phyloP scores from a whole-genome alignment of 2,888 invertebrate genomes.

The Eurytoma adleriae region DNA sequence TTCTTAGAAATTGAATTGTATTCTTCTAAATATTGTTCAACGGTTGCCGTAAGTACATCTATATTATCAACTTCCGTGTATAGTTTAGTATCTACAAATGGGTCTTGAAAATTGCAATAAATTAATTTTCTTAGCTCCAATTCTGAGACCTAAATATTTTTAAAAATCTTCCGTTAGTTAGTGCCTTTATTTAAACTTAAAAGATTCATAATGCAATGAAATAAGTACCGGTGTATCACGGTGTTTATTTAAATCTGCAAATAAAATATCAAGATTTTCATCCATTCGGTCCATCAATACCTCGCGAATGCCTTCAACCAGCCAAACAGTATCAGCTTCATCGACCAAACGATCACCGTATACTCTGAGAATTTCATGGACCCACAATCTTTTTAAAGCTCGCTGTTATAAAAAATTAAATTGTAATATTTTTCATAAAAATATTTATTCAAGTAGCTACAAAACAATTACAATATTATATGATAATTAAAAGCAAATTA shows the following conservation, averaged over 20 bases:
- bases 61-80: conserved; percentile 86
- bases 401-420: conserved; percentile 75
- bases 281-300: conserved; percentile 81
- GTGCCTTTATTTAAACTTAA: background rate
- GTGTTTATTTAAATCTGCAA: conserved; percentile 77
- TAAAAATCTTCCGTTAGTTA: background rate
- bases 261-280: conserved; percentile 84
- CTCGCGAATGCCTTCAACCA: conserved; percentile 83
- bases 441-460: background rate
- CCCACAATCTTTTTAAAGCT: conserved; percentile 94
- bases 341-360: conserved; percentile 95
- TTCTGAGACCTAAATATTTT: conserved; percentile 82
- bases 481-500: conserved; percentile 15
- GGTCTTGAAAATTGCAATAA: conserved; percentile 96
- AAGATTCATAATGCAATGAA: conserved; percentile 13
- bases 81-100: conserved; percentile 87
- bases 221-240: background rate
- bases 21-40: conserved; percentile 91
- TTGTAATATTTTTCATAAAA: conserved; percentile 32
- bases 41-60: conserved; percentile 86
- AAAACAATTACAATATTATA: background rate
- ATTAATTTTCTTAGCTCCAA: conserved; percentile 89
- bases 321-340: conserved; percentile 87
- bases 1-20: conserved; percentile 97
- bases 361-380: conserved; percentile 94